Evolutionary conservation across 2,888 invertebrate genomes (phyloP).

Genomic region (Watsonalla binaria): DNA sequence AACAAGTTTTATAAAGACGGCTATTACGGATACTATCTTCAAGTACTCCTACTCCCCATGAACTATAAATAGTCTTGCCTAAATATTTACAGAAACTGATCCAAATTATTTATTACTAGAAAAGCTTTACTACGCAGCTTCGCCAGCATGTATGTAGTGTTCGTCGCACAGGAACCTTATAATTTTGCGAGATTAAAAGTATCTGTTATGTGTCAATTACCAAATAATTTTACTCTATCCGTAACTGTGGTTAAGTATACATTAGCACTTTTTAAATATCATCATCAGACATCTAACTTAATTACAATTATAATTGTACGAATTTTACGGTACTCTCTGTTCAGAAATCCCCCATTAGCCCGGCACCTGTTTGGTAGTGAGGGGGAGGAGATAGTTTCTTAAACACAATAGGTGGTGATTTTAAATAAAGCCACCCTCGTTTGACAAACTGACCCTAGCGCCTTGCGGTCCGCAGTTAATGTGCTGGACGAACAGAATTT

Average conservation of each 20-base stretch:
- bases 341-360: neutral
- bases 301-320: too few species aligned
- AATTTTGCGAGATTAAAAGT: neutral
- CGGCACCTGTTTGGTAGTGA: slow-evolving; percentile 6
- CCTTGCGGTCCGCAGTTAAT: slow-evolving; percentile 69
- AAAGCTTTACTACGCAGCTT: too few species aligned
- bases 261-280: too few species aligned
- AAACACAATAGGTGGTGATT: slow-evolving; percentile 64
- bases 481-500: slow-evolving; percentile 69
- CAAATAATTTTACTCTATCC: neutral
- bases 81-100: neutral
- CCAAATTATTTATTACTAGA: neutral
- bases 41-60: neutral
- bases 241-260: too few species aligned
- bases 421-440: slow-evolving; percentile 65
- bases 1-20: slow-evolving; percentile 14
- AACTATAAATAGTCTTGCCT: neutral
- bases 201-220: neutral
- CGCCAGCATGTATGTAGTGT: too few species aligned
- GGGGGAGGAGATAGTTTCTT: slow-evolving; percentile 35
- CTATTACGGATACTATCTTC: slow-evolving; percentile 1
- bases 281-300: too few species aligned
- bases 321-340: too few species aligned
- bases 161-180: too few species aligned
- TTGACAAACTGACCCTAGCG: slow-evolving; percentile 52